Conservation (phyloP, 1,140 invertebrate species). For the Camponotus vicinus region DNA sequence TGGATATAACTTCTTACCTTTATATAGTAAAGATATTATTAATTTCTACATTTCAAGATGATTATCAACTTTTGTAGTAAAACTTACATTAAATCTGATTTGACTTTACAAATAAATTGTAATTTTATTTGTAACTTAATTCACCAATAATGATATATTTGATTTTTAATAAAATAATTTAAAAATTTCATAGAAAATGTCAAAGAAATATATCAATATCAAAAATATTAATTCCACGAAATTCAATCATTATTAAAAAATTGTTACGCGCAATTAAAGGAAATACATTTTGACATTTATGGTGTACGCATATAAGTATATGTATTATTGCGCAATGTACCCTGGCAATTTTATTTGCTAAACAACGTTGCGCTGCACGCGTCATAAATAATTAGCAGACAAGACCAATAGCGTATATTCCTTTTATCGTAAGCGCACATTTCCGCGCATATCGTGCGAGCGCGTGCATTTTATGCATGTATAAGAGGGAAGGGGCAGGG, state of each 20-base stretch:
- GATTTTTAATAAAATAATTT: not conserved
- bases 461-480: slow-evolving; percentile 68
- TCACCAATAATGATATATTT: not conserved
- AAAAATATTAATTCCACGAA: not conserved
- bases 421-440: slow-evolving; percentile 63
- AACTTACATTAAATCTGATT: not conserved
- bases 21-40: not conserved
- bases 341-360: slow-evolving; percentile 28
- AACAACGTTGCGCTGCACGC: not conserved
- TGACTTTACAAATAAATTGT: not conserved
- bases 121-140: not conserved
- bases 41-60: not conserved
- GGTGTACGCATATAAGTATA: not conserved
- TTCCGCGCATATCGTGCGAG: slow-evolving; percentile 62
- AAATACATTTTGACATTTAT: not conserved
- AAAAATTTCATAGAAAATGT: too few relatives aligned
- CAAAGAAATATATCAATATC: too few relatives aligned
- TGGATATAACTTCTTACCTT: slow-evolving; percentile 30
- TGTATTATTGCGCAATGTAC: not conserved
- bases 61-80: slow-evolving; percentile 20
- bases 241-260: slow-evolving; percentile 4
- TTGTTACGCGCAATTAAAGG: not conserved
- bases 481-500: slow-evolving; percentile 43
- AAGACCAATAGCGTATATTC: slow-evolving; percentile 34
- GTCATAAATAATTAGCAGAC: slow-evolving; percentile 43